Base-by-base conservation (phyloP, 2,797 vertebrate genomes). In the Microctenopoma steveboyesi region DNA sequence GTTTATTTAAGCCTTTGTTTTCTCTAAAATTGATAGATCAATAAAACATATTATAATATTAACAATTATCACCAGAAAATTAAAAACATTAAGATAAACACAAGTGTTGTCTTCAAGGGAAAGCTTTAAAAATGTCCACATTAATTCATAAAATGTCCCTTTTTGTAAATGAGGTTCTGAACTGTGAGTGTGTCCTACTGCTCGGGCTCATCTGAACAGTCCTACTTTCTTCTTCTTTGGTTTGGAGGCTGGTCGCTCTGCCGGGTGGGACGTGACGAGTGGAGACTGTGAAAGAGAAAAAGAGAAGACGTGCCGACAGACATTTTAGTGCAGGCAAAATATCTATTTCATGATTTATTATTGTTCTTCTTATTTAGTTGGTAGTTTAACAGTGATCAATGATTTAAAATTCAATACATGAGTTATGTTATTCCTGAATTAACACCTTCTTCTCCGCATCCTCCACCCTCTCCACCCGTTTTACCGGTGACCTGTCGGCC, bases 191-290 rank as follows among this genome's bases (percentile, higher is more conserved):
- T 33, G 45, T 53, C 63, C 43, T 64, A 22, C 62, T 78, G 66
- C 46, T 45, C 28, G 0, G 13, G 13, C 42, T 94, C 90, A 94
- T 74, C 88, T 77, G 76, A 95, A 95, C 61, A 95, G 78, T 4
- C 94, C 94, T 0, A 78, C 87, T 80, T 94, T 95, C 89, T 92
- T 95, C 89, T 94, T 94, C 91, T 93, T 94, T 35, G 89, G 81
- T 79, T 87, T 92, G 10, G 86, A 74, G 22, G 82, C 2, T 2
- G 69, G 45, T 35, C 71, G 84, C 14, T 84, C 72, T 3, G 81
- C 66, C 28, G 74, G 27, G 0, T 14, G 12, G 8, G 70, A 50
- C 15, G 18, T 5, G 27, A 52, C 42, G 0, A 58, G 49, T 0
- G 15, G 56, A 46, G 64, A 55, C 92, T 90, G 74, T 1, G 22